phyloP scores from a whole-genome alignment of 2,113 vertebrate species.

The Dascyllus trimaculatus region DNA sequence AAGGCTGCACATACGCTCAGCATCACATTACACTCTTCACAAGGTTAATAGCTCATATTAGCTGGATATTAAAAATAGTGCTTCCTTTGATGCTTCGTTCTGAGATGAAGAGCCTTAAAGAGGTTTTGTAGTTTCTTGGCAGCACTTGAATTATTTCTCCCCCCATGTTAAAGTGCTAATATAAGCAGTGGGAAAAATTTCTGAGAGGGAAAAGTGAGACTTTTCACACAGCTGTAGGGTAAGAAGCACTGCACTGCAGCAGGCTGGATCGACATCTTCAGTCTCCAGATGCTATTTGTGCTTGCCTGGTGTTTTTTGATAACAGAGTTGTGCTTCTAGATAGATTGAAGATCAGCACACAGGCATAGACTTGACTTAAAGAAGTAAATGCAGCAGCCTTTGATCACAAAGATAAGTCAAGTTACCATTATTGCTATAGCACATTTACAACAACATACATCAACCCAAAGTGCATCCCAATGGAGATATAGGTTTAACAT shows the following conservation, averaged over 20 bases:
- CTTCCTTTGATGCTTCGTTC: neutral
- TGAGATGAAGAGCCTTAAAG: neutral
- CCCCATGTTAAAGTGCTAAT: constrained; percentile 53
- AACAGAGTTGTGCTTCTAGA: neutral
- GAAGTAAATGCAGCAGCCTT: neutral
- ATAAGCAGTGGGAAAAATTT: constrained; percentile 25
- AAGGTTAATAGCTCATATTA: neutral
- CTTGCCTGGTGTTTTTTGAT: neutral
- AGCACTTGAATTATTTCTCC: neutral
- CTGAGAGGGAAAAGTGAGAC: constrained; percentile 60
- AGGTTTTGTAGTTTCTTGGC: neutral
- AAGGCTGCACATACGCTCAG: neutral
- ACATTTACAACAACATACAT: no score
- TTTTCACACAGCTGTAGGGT: constrained; percentile 63
- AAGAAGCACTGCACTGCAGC: constrained; percentile 14
- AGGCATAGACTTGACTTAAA: neutral
- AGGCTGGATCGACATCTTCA: constrained; percentile 26
- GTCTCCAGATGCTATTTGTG: constrained; percentile 12
- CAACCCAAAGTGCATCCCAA: no score
- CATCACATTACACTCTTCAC: neutral
- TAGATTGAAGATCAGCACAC: neutral
- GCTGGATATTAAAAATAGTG: neutral
- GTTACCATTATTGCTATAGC: no score
- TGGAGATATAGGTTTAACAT: no score
- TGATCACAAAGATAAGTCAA: neutral